phyloP scores from a whole-genome alignment of 2,797 vertebrate species.

The Linurgus olivaceus region DNA sequence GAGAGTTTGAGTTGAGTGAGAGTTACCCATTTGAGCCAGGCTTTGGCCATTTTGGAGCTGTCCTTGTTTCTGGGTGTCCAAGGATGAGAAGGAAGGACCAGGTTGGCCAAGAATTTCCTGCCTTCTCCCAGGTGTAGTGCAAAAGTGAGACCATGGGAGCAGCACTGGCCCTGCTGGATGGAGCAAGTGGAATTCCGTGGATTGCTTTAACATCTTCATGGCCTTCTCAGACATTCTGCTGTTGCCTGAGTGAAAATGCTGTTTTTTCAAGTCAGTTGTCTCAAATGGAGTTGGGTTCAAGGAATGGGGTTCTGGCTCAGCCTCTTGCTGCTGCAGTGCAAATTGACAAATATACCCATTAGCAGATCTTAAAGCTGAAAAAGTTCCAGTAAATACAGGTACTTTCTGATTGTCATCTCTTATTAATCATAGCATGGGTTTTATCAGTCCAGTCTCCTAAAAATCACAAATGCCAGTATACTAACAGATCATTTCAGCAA shows the following conservation, averaged over 20 bases:
- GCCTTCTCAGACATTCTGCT: background rate
- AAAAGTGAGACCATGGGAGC: background rate
- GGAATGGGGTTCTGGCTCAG: conserved; percentile 10
- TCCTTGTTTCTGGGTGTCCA: background rate
- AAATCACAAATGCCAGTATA: background rate
- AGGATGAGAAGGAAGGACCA: background rate
- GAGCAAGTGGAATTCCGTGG: background rate
- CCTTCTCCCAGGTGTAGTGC: background rate
- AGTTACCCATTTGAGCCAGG: background rate
- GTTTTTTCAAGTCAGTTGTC: background rate
- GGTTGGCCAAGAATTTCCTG: background rate
- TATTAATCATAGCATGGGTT: conserved; percentile 52
- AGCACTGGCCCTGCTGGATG: background rate
- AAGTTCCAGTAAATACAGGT: conserved; percentile 54
- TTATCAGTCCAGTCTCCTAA: conserved; percentile 44
- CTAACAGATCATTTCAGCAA: conserved; percentile 42
- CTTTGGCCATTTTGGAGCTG: background rate
- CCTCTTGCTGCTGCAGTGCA: conserved; percentile 11
- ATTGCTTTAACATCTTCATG: rapidly evolving
- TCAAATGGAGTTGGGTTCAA: background rate
- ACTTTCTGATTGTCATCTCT: background rate
- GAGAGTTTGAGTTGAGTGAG: background rate
- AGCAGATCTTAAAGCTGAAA: background rate
- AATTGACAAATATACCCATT: background rate
- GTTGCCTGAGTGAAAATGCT: background rate